Conservation (phyloP, 2,113 vertebrate species). For the Chaetops frenatus region DNA sequence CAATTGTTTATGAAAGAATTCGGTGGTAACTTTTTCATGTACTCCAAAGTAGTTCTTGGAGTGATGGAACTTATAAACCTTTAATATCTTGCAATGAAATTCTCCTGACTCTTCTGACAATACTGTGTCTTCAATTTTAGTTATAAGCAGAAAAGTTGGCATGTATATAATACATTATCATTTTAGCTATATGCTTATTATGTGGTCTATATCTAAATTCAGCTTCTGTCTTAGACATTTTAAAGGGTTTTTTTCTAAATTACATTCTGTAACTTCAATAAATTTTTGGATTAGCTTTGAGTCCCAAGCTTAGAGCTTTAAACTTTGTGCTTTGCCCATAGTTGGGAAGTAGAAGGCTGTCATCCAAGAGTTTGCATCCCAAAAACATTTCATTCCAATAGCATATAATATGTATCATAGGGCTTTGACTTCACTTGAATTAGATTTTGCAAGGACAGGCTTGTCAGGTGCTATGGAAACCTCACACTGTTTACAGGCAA, state of each 20-base stretch:
- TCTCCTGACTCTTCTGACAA: not conserved
- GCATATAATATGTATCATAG: not conserved
- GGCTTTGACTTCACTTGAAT: not conserved
- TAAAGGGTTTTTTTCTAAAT: not conserved
- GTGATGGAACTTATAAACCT: not conserved
- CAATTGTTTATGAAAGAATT: not conserved
- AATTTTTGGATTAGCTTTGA: not conserved
- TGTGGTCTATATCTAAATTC: not conserved
- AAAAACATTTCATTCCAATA: not conserved
- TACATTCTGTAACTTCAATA: not conserved
- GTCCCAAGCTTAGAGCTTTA: not conserved
- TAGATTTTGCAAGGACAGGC: rapidly evolving
- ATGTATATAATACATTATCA: not conserved
- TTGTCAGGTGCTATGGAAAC: not conserved
- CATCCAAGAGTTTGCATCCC: not conserved
- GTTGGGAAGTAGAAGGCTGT: not conserved
- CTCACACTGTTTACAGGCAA: not conserved
- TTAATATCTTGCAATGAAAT: not conserved
- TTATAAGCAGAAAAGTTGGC: not conserved
- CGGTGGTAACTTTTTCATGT: not conserved
- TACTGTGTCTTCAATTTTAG: not conserved
- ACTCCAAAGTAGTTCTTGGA: not conserved
- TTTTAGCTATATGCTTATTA: not conserved
- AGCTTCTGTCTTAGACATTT: not conserved
- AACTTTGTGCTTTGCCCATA: not conserved